Evolutionary conservation across 2,797 vertebrate species (phyloP).

Genomic region (Tauraco hartlaubi): DNA sequence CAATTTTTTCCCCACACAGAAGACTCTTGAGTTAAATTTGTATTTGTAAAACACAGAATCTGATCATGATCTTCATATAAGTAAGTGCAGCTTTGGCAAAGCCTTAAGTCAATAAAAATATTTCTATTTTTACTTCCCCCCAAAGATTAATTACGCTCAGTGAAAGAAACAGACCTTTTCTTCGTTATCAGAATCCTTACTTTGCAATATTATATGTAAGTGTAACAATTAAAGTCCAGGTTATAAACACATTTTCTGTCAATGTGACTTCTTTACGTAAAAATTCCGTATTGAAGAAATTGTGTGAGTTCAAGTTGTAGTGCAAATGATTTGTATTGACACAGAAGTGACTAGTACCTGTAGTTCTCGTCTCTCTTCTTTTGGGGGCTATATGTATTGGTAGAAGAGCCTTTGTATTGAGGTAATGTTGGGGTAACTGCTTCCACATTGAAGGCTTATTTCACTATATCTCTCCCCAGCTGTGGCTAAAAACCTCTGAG

Average conservation of each 20-base stretch:
- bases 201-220: not conserved
- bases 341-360: not conserved
- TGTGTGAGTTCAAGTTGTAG: fast-evolving
- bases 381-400: no score
- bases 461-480: not conserved
- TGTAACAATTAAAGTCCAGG: not conserved
- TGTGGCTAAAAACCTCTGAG: not conserved
- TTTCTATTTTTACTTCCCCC: not conserved
- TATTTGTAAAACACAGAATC: not conserved
- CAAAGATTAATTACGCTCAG: not conserved
- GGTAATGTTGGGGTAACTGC: not conserved
- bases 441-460: not conserved
- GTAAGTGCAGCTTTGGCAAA: not conserved
- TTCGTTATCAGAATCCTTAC: not conserved
- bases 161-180: not conserved
- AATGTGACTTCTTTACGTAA: not conserved
- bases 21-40: not conserved
- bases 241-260: not conserved
- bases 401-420: not conserved
- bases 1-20: not conserved
- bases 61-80: not conserved
- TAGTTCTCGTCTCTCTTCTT: not conserved
- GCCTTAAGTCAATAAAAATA: not conserved
- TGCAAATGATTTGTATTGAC: not conserved
- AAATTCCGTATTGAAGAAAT: not conserved